Base-by-base conservation (phyloP, 2,113 vertebrate species). In the Colinus virginianus region DNA sequence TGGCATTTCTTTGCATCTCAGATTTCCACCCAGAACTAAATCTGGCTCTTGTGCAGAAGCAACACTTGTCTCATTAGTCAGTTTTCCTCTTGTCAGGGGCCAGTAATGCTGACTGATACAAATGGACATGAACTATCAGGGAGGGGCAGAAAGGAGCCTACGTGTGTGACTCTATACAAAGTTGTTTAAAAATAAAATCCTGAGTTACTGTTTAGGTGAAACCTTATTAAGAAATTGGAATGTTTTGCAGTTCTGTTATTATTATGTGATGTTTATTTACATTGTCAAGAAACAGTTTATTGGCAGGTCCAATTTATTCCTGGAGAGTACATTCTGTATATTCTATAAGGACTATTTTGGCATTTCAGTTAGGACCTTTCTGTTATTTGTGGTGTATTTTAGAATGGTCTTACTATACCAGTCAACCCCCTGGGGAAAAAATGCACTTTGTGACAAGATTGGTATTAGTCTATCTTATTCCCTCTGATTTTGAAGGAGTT, bases 1-100 rank as follows among this genome's bases (percentile, higher is more conserved):
- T 83, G 76, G 16, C 32, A 64, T 32, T 49, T 61, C 36, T 25
- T 58, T 89, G 20, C 42, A 9, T 85, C 78, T 95, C 32, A 46
- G 2, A 64, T 91, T 96, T 91, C 93, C 87, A 14, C 76, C 40
- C 58, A 43, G 32, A 38, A 83, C 23, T 4, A 13, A 77, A 76
- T 45, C 63, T 89, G 91, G 49, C 75, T 87, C 67, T 82, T 36
- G 26, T 70, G 36, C 42, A 88, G 56, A 66, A 76, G 59, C 49
- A 89, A 28, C 49, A n/a, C 46, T 79, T 90, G 63, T 77, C 68
- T 91, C 62, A 49, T 90, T 93, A 88, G 81, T 84, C 84, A 84
- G 48, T 53, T 72, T 91, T 85, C 53, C 36, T 92, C 23, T 61
- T 69, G 4, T 84, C 40, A 45, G 69, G 36, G 38, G 36, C 38